Percentiles rank a stretch among this genome's conserved stretches.
These are phyloP conservation scores for Trissolcus brochymenae DNA, from an alignment of 2,888 invertebrate species.

Conservation along the genomic window DNA sequence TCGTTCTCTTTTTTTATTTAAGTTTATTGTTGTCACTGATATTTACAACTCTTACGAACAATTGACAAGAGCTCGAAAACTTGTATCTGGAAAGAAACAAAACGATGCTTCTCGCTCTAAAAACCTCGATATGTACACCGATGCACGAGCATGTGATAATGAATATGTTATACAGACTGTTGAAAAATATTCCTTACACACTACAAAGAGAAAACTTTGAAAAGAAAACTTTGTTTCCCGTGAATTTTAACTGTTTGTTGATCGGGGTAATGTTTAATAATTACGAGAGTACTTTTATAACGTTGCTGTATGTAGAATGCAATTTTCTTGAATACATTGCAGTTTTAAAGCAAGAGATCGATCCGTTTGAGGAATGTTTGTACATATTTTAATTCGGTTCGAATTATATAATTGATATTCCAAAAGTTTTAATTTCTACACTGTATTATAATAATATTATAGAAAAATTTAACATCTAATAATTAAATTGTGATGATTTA, in stretches of 20 bases:
- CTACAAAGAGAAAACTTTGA: slow-evolving; percentile 29
- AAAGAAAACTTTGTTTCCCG: slow-evolving; percentile 48
- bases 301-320: slow-evolving; percentile 17
- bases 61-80: too few species aligned
- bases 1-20: background rate
- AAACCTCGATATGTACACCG: slow-evolving; percentile 28
- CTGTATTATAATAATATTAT: background rate
- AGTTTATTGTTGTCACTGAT: background rate
- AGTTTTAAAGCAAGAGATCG: slow-evolving; percentile 5
- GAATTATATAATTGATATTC: background rate
- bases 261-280: slow-evolving; percentile 35
- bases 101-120: slow-evolving; percentile 9
- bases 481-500: background rate
- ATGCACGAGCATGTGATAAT: slow-evolving; percentile 60
- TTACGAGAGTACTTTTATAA: slow-evolving; percentile 44
- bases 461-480: background rate
- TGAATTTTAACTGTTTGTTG: slow-evolving; percentile 59
- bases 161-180: slow-evolving; percentile 61
- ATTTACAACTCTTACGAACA: too few species aligned
- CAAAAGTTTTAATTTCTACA: background rate
- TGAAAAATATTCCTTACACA: slow-evolving; percentile 56
- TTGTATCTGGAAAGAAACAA: background rate
- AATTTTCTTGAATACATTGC: slow-evolving; percentile 15
- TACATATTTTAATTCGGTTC: background rate
- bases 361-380: background rate